Evolutionary conservation across 1,140 invertebrate genomes (phyloP), one percentile per base, ranked within the genome.

Genomic region (Drosophila nikananu): DNA sequence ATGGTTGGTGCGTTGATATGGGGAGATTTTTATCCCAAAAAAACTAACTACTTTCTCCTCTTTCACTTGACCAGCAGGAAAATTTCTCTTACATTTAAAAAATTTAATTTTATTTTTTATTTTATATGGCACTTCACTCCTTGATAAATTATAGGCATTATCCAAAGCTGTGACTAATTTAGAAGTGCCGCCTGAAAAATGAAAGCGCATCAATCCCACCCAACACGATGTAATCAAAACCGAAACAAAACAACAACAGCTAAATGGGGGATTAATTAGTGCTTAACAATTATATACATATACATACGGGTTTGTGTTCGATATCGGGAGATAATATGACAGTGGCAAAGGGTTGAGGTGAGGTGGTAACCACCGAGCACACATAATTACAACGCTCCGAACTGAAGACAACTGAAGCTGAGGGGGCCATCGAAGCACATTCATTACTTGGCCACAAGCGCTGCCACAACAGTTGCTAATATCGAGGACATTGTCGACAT

Each of bases 381-480:
- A 66, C 66, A 73, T 65, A 86, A 79, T 86, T 65, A 66, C 82
- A 65, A 76, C 71, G 76, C 77, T 63, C 54, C 46, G 6, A 73
- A n/a, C 42, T 49, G 73, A 32, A 52, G 58, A 55, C 80, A 59
- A 83, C 77, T 68, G 54, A 23, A 23, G 21, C 59, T 58, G 35
- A 51, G 27, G 54, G 61, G 42, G 61, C 48, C 57, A 37, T 80
- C 78, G 42, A 41, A 77, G 63, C 52, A 80, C 72, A 87, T 83
- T 86, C 83, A 86, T 83, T 86, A 83, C 41, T 64, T 42, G 55
- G 63, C 83, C 83, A 68, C 83, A 86, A 59, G 25, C 67, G 67
- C 73, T 65, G 64, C 65, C 65, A 41, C 74, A 70, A 32, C 37
- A 35, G 55, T 39, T 70, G 46, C 35, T 70, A 80, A 76, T 77